These are phyloP conservation scores for Ceriagrion tenellum DNA, from an alignment of 2,888 invertebrate genomes.

Conservation along the genomic window DNA sequence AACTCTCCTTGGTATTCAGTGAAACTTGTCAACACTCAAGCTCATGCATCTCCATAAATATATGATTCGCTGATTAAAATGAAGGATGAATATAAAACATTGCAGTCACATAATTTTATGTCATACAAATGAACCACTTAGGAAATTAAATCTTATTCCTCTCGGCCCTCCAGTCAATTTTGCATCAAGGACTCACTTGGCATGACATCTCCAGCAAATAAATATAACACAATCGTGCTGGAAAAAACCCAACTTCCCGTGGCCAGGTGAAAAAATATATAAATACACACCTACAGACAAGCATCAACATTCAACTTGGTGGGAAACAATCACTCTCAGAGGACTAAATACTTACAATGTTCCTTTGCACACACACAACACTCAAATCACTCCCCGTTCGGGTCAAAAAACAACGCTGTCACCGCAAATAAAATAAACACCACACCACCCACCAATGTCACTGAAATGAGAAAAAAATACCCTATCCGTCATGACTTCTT, in stretches of 20 bases:
- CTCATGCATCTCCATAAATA: neutral
- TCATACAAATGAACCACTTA: neutral
- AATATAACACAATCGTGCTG: neutral
- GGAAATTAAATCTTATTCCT: neutral
- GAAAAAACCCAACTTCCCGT: neutral
- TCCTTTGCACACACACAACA: neutral
- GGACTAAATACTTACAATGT: neutral
- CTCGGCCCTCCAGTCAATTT: neutral
- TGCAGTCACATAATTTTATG: neutral
- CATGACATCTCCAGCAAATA: neutral
- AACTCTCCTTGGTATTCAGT: too few species aligned
- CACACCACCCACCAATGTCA: constrained; percentile 96
- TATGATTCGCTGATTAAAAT: neutral
- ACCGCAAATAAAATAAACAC: constrained; percentile 97
- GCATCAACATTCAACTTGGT: neutral
- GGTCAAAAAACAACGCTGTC: constrained; percentile 93
- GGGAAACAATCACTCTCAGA: neutral
- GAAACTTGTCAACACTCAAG: too few species aligned
- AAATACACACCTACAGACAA: neutral
- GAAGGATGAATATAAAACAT: neutral
- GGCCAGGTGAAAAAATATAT: neutral
- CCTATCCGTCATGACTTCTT: neutral
- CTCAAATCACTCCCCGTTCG: constrained; percentile 78
- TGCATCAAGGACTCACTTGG: neutral
- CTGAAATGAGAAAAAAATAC: constrained; percentile 81